Evolutionary conservation across 2,888 invertebrate species (phyloP).

Genomic region (Xylota sylvarum): DNA sequence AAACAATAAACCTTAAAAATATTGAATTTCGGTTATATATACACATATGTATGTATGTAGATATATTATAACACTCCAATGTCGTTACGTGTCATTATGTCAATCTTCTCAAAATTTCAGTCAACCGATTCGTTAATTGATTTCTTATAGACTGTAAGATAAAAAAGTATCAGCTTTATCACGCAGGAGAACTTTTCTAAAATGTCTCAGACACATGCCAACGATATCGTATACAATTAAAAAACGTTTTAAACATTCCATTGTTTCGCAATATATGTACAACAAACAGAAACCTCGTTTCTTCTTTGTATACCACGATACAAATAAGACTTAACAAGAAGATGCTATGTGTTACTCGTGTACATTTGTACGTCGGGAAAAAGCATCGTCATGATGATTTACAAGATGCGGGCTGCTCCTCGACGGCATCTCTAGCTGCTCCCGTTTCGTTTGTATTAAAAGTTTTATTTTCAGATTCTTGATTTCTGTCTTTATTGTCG

Average conservation of each 20-base stretch:
- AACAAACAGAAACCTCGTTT: constrained; percentile 21
- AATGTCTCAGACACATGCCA: constrained; percentile 42
- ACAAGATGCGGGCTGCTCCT: constrained; percentile 46
- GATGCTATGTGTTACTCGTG: constrained; percentile 14
- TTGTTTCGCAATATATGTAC: constrained; percentile 52
- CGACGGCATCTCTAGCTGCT: constrained; percentile 20
- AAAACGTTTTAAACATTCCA: constrained; percentile 48
- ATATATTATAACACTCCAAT: background rate
- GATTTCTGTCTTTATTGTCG: constrained; percentile 20
- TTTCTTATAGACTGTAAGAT: background rate
- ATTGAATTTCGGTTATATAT: background rate
- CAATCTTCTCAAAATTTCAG: constrained; percentile 3
- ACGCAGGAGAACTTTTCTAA: constrained; percentile 22
- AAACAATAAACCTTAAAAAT: constrained; percentile 20
- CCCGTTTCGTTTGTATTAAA: constrained; percentile 35
- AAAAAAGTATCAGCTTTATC: background rate
- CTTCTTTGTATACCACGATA: constrained; percentile 3
- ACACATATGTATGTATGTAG: too few species aligned
- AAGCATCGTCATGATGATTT: constrained; percentile 51
- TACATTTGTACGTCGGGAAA: constrained; percentile 3
- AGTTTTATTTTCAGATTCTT: constrained; percentile 60
- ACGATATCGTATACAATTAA: constrained; percentile 16
- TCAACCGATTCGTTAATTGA: constrained; percentile 1
- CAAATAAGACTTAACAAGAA: constrained; percentile 13
- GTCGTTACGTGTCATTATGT: background rate